A percentile compares a stretch with the other conserved stretches of the same genome.
These are phyloP conservation scores for Drosophila borealis DNA, from an alignment of 2,888 invertebrate genomes.

Conservation along the genomic window DNA sequence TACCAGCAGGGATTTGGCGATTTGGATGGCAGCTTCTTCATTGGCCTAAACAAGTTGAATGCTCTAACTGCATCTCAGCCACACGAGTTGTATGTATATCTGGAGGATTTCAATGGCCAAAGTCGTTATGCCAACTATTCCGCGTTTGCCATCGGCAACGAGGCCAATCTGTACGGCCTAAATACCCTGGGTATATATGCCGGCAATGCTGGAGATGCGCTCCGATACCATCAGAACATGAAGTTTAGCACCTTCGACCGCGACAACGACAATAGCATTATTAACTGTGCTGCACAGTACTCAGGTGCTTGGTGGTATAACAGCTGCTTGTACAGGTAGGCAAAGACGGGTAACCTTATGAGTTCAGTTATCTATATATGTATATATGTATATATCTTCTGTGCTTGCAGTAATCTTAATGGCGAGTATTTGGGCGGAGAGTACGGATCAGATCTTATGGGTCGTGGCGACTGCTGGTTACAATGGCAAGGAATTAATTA, in stretches of 20 bases:
- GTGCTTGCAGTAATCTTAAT: conserved; percentile 87
- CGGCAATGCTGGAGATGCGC: conserved; percentile 89
- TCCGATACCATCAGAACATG: conserved; percentile 88
- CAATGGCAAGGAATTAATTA: conserved; percentile 84
- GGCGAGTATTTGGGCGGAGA: conserved; percentile 87
- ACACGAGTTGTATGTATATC: conserved; percentile 87
- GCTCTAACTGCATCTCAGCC: conserved; percentile 80
- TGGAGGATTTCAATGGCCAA: conserved; percentile 87
- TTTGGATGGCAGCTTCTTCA: conserved; percentile 88
- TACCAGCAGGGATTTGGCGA: conserved; percentile 90
- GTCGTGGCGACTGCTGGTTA: conserved; percentile 80
- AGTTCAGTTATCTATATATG: not conserved
- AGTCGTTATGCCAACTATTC: conserved; percentile 87
- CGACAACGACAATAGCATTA: conserved; percentile 89
- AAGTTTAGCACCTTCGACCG: conserved; percentile 89
- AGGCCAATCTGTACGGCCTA: conserved; percentile 88
- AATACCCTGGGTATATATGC: conserved; percentile 88
- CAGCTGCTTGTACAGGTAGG: conserved; percentile 88
- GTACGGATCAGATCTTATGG: conserved; percentile 84
- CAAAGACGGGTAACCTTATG: rapidly evolving
- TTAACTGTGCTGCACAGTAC: conserved; percentile 88
- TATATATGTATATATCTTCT: not conserved
- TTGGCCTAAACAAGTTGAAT: conserved; percentile 89
- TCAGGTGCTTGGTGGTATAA: conserved; percentile 91
- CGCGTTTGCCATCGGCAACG: conserved; percentile 88